Conservation (phyloP, 2,797 vertebrate species). For the Erethizon dorsatum region DNA sequence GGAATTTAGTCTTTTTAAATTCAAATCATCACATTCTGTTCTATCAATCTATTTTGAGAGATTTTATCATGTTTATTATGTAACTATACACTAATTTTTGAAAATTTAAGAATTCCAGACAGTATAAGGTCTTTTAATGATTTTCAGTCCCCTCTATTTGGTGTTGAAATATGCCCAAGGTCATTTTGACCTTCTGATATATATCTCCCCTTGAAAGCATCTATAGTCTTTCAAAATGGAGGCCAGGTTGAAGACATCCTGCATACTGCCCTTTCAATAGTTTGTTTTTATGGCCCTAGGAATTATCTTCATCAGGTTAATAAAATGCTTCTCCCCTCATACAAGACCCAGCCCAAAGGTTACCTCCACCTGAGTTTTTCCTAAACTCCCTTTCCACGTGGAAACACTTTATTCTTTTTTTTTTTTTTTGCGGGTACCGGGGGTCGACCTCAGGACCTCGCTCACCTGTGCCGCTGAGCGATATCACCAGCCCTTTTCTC, state of each 20-base stretch:
- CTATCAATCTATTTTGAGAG: not conserved
- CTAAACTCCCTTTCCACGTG: not conserved
- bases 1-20: not conserved
- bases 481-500: too few species aligned
- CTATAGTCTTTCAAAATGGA: not conserved
- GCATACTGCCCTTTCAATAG: not conserved
- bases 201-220: not conserved
- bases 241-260: not conserved
- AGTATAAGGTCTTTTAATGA: not conserved
- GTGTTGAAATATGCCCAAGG: not conserved
- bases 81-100: not conserved
- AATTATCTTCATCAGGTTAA: not conserved
- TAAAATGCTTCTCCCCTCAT: not conserved
- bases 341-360: not conserved
- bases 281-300: not conserved
- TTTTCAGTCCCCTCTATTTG: not conserved
- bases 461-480: too few species aligned
- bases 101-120: constrained; percentile 35
- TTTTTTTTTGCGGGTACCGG: too few species aligned
- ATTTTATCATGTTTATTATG: not conserved
- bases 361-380: not conserved
- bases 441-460: too few species aligned
- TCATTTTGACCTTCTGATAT: not conserved
- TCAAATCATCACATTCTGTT: not conserved
- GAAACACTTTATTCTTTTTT: not conserved